A percentile compares a stretch with the other conserved stretches of the same genome.
phyloP scores from a whole-genome alignment of 1,140 invertebrate species.

The Cataglyphis hispanica region DNA sequence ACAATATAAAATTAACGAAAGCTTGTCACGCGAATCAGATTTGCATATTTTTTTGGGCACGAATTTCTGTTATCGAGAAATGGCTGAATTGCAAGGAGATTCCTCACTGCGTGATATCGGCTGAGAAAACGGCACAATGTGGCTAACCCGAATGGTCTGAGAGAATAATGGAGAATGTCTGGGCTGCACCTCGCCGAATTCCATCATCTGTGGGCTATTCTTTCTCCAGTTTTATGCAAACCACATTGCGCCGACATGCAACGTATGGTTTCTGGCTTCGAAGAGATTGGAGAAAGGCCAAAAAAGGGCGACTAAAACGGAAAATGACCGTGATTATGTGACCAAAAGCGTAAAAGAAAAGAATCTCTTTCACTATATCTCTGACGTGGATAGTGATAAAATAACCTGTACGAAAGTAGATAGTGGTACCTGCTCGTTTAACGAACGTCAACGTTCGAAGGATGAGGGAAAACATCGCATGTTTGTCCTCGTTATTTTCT shows the following conservation, averaged over 20 bases:
- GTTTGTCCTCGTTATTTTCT: slow-evolving; percentile 8
- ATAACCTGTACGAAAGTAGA: slow-evolving; percentile 3
- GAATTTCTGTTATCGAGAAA: neutral
- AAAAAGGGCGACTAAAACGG: neutral
- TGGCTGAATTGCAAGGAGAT: neutral
- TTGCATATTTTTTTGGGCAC: neutral
- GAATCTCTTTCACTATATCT: slow-evolving; percentile 12
- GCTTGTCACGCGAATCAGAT: neutral
- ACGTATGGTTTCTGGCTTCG: slow-evolving; percentile 14
- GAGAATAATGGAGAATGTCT: slow-evolving; percentile 9
- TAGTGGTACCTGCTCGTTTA: slow-evolving; percentile 28
- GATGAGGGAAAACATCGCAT: neutral
- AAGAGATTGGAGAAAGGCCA: slow-evolving; percentile 39
- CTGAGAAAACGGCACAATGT: slow-evolving; percentile 3
- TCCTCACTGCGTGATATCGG: slow-evolving; percentile 5
- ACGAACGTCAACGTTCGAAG: slow-evolving; percentile 20
- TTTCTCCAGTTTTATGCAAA: slow-evolving; percentile 42
- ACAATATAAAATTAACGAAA: neutral
- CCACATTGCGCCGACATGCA: slow-evolving; percentile 36
- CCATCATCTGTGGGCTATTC: slow-evolving; percentile 16
- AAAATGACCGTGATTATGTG: slow-evolving; percentile 26
- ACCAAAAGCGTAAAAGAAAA: slow-evolving; percentile 16
- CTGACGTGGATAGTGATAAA: slow-evolving; percentile 22
- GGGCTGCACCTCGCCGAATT: slow-evolving; percentile 20
- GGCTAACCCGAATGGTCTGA: slow-evolving; percentile 2